These are phyloP conservation scores for Portunus trituberculatus DNA, from an alignment of 1,140 invertebrate species.

Conservation along the genomic window DNA sequence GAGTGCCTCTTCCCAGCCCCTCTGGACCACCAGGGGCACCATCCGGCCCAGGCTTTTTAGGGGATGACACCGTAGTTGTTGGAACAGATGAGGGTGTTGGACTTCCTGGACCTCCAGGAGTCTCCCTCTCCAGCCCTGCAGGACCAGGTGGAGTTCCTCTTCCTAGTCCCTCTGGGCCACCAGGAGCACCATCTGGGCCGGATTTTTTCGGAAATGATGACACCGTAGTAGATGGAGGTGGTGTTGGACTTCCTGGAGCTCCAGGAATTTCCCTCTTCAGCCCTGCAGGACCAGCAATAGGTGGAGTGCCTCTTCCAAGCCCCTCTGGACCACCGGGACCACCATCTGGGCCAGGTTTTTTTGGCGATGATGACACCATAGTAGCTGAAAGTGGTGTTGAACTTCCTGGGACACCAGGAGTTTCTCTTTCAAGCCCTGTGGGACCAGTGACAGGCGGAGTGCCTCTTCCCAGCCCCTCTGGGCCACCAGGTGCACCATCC, in stretches of 20 bases:
- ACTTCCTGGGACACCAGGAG: background rate
- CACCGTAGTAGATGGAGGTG: background rate
- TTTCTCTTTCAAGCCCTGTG: background rate
- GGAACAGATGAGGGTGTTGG: constrained; percentile 13
- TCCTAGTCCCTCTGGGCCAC: background rate
- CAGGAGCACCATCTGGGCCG: background rate
- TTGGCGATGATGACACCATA: constrained; percentile 39
- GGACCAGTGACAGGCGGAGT: background rate
- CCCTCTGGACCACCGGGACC: background rate
- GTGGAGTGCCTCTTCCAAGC: background rate
- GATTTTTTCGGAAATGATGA: background rate
- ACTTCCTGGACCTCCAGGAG: background rate
- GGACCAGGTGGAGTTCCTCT: constrained; percentile 27
- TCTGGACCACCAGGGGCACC: background rate
- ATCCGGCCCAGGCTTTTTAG: background rate
- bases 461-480: background rate
- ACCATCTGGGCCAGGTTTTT: background rate
- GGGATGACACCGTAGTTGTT: constrained; percentile 1
- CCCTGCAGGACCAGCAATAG: background rate
- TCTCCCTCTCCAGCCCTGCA: background rate
- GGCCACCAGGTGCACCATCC: background rate
- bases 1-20: background rate
- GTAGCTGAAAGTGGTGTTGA: constrained; percentile 29
- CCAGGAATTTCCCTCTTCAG: background rate
- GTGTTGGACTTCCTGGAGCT: background rate